Evolutionary conservation across 2,797 vertebrate species (phyloP), one percentile per base, ranked within the genome.

Genomic region (Choloepus didactylus): DNA sequence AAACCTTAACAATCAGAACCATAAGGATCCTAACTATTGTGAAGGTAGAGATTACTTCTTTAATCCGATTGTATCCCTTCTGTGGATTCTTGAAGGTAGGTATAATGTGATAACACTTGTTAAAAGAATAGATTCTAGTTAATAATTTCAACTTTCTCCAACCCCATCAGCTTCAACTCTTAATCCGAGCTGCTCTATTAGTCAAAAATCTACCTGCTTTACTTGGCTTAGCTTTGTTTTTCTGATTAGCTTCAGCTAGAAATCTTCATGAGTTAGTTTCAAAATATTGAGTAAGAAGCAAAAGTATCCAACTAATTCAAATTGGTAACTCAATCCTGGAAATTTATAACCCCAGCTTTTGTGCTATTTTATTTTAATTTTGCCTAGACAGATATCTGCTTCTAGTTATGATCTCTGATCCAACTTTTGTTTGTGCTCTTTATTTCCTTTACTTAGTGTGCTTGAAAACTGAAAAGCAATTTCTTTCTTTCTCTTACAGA

Each of bases 401-500:
- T 66, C 46, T 62, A 16, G 44, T 35, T 96, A 38, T 23, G 29
- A 60, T 60, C 35, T 77, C 46, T 5, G n/a, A 62, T 46, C 72
- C n/a, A 51, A 25, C 56, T 73, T 91, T 41, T 64, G 31, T 31
- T 14, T 72, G 54, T 67, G 38, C 10, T 89, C 49, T 94, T 95
- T 77, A 84, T 70, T 79, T 80, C 41, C 54, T 93, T 49, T 49
- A 27, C 72, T 56, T 38, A 16, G 38, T 19, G 18, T 10, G 7
- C 86, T 62, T 75, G 51, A 66, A 91, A 76, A 75, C 67, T 21
- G 5, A 51, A 94, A 91, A 41, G 73, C 73, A 44, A 7, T 79
- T 46, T 87, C 70, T 91, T 83, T 94, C 54, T 93, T 75, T 69
- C 73, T 70, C 44, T 31, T 64, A 62, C 60, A 29, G 51, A 23